Conservation (phyloP, 2,113 vertebrate genomes). For the Euleptes europaea region DNA sequence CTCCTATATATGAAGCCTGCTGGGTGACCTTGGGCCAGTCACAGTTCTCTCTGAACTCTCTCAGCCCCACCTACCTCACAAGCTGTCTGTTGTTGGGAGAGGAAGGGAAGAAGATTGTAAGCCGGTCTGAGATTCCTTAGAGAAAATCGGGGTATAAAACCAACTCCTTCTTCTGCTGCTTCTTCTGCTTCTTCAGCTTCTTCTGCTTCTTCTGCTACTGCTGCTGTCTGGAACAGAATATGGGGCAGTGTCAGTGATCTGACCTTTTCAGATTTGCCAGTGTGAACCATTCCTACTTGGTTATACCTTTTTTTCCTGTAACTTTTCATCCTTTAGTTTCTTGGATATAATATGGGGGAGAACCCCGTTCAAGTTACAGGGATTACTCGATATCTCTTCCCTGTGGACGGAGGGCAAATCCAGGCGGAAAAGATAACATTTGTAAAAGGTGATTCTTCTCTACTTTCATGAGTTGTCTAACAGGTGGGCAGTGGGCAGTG, state of each 20-base stretch:
- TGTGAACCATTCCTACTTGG: not conserved
- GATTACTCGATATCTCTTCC: slow-evolving; percentile 78
- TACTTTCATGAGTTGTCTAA: not conserved
- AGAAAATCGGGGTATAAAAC: no score
- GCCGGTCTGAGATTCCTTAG: no score
- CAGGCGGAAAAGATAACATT: slow-evolving; percentile 84
- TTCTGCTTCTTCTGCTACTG: no score
- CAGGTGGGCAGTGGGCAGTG: not conserved
- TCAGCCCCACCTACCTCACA: no score
- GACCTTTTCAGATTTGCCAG: not conserved
- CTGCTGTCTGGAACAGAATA: no score
- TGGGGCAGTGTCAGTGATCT: not conserved
- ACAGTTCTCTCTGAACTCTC: no score
- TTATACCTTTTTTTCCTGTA: slow-evolving; percentile 15
- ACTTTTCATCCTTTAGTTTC: slow-evolving; percentile 74
- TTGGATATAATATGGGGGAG: slow-evolving; percentile 85
- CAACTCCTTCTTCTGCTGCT: no score
- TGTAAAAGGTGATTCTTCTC: slow-evolving; percentile 79
- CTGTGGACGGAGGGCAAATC: slow-evolving; percentile 88
- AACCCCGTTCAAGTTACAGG: slow-evolving; percentile 82
- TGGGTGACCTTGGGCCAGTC: no score
- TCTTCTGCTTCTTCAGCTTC: no score
- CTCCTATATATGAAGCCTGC: no score
- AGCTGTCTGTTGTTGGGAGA: no score
- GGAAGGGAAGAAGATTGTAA: no score